Evolutionary conservation across 2,888 invertebrate genomes (phyloP).

Genomic region (Perdita meconis): DNA sequence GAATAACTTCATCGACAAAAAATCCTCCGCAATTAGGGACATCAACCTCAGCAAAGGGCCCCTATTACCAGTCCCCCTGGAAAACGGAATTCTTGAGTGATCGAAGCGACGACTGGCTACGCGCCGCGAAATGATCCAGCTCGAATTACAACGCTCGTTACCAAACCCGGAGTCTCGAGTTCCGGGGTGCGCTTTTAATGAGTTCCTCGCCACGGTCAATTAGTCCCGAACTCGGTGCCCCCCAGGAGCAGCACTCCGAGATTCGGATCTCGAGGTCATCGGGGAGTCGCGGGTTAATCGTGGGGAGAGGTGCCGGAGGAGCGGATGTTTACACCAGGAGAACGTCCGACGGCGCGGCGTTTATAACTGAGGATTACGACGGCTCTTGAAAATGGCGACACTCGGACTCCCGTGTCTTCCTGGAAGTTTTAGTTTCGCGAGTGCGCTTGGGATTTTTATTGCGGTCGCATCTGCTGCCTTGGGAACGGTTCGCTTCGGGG

Average conservation of each 20-base stretch:
- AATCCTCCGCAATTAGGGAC: too few relatives aligned
- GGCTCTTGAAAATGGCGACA: conserved; percentile 38
- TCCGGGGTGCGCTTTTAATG: conserved; percentile 76
- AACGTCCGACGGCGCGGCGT: conserved; percentile 7
- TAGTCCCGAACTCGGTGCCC: conserved; percentile 67
- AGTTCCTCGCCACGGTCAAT: conserved; percentile 78
- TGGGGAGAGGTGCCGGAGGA: not conserved
- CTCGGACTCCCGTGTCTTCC: not conserved
- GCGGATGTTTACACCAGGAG: conserved; percentile 23
- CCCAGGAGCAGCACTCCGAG: conserved; percentile 15
- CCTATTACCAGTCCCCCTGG: too few relatives aligned
- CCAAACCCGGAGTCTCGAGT: conserved; percentile 74
- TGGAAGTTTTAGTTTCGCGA: conserved; percentile 38
- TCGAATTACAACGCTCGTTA: conserved; percentile 78
- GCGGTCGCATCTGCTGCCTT: not conserved
- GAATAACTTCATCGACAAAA: too few relatives aligned
- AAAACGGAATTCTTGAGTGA: conserved; percentile 37
- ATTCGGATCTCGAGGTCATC: conserved; percentile 17
- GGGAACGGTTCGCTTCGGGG: not conserved
- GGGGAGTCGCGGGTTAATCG: not conserved
- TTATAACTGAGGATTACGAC: conserved; percentile 13
- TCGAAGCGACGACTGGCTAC: conserved; percentile 47
- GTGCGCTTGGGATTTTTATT: conserved; percentile 46
- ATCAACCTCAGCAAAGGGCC: too few relatives aligned
- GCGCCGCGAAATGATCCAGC: conserved; percentile 63